Base-by-base conservation (phyloP, 35 echinoderm and acorn worm species). In the Holothuria glaberrima region DNA sequence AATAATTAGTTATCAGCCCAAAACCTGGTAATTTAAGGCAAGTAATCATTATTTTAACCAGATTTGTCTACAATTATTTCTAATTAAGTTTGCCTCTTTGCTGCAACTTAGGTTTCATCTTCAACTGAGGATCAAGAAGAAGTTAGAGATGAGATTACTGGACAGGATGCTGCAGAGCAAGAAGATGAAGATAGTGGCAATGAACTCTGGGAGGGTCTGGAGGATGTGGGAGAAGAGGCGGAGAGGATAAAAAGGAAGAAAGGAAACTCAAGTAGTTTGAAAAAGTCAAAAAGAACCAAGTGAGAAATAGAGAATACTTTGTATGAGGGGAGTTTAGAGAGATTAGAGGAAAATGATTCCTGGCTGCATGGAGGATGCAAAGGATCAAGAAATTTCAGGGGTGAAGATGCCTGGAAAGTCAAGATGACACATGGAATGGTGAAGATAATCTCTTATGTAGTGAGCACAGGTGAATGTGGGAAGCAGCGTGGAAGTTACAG, bases 141-240 rank as follows among this genome's bases (percentile, higher is more conserved):
- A 21, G 80, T 33, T 35, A 52, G 38, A 65, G 48, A 56, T 18
- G 30, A 84, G 30, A 83, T 61, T 28, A 34, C 21, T 13, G 80
- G 45, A 20, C 38, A 82, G 36, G 48, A 24, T 74, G 75, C 24
- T 28, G 89, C 79, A 18, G 48, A 81, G 4, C 84, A 67, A 16
- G 93, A 91, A 33, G 89, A 91, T 59, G 93, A 81, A 33, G 80
- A 61, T 7, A 33, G 27, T 44, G 72, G 30, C 45, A 90, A 91
- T 70, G 79, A 73, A 12, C 54, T 94, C 30, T 94, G 93, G 93
- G 48, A 72, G 31, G 65, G 75, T 20, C 83, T 94, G 90, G 88
- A 94, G 84, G 74, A 61, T 48, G 80, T 61, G 30, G 22, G 21
- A 18, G 80, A 84, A n/a, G 80, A 61, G 25, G 50, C 44, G n/a